These are phyloP conservation scores for Macrobrachium nipponense DNA, from an alignment of 1,140 invertebrate genomes.

Conservation along the genomic window DNA sequence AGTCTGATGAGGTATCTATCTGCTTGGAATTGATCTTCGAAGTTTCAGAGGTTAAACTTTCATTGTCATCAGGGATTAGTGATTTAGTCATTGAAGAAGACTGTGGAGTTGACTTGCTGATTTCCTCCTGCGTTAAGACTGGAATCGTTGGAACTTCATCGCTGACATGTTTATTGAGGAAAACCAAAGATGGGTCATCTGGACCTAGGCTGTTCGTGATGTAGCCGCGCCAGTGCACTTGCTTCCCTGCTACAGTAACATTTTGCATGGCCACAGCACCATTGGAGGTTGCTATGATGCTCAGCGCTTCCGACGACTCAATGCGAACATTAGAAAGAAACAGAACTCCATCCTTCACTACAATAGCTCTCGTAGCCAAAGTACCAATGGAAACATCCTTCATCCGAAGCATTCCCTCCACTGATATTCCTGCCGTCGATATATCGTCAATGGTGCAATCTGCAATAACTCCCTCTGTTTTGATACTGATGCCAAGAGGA, in stretches of 20 bases:
- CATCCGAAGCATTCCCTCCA: conserved; percentile 17
- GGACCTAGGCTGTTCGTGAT: background rate
- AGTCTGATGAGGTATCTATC: background rate
- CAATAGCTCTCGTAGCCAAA: conserved; percentile 24
- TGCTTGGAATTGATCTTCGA: background rate
- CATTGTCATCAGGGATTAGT: background rate
- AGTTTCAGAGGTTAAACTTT: background rate
- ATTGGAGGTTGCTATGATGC: conserved; percentile 26
- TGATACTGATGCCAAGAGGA: conserved; percentile 11
- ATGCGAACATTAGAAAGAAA: conserved; percentile 37
- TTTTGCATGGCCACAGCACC: conserved; percentile 45
- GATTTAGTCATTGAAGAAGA: background rate
- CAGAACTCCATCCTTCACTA: conserved; percentile 23
- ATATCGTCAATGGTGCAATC: conserved; percentile 34
- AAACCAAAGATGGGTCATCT: conserved; percentile 27
- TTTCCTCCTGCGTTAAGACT: background rate
- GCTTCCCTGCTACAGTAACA: conserved; percentile 39
- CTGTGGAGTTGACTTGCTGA: background rate
- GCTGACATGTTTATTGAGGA: conserved; percentile 12
- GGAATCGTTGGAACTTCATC: background rate
- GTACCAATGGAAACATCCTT: conserved; percentile 36
- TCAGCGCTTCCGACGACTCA: background rate
- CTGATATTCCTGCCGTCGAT: conserved; percentile 6
- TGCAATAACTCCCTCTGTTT: conserved; percentile 28
- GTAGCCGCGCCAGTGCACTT: conserved; percentile 39